These are phyloP conservation scores for Aphelenchoides fujianensis DNA, from an alignment of 1,140 invertebrate species.

Conservation along the genomic window DNA sequence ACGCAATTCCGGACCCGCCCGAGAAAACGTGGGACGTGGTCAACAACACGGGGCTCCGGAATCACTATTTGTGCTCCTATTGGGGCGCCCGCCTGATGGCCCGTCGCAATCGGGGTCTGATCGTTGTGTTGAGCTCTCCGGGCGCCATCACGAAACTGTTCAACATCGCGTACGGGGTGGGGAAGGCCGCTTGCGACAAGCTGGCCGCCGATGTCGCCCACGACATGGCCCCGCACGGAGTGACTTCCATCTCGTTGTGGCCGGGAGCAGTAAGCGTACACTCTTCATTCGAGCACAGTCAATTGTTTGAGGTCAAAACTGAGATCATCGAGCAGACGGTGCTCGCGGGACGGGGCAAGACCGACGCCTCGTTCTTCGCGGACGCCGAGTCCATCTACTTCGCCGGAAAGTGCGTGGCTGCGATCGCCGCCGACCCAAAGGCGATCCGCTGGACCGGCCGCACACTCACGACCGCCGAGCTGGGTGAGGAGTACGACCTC, in stretches of 20 bases:
- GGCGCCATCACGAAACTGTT: constrained; percentile 63
- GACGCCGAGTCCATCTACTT: constrained; percentile 32
- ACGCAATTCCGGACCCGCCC: constrained; percentile 48
- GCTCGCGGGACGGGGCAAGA: constrained; percentile 22
- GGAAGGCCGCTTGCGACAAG: constrained; percentile 64
- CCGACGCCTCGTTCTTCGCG: constrained; percentile 12
- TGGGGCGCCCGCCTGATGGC: constrained; percentile 31
- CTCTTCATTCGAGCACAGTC: too few species aligned
- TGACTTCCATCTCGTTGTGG: constrained; percentile 63
- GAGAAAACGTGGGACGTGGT: constrained; percentile 28
- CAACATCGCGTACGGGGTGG: constrained; percentile 63
- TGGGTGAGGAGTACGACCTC: constrained; percentile 23
- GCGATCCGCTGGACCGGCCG: constrained; percentile 16
- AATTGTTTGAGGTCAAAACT: constrained; percentile 13
- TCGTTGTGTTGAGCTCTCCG: constrained; percentile 63
- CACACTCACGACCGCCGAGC: constrained; percentile 21
- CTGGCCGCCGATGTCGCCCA: constrained; percentile 63
- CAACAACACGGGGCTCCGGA: constrained; percentile 30
- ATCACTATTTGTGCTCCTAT: constrained; percentile 32
- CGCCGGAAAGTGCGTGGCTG: constrained; percentile 23
- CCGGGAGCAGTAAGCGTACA: constrained; percentile 60
- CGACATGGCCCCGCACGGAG: constrained; percentile 61
- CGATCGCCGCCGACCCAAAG: constrained; percentile 24
- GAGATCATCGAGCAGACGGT: constrained; percentile 27
- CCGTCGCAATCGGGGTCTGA: constrained; percentile 52